These are phyloP conservation scores for Vulpes lagopus DNA, from an alignment of 2,113 vertebrate genomes.

Conservation along the genomic window DNA sequence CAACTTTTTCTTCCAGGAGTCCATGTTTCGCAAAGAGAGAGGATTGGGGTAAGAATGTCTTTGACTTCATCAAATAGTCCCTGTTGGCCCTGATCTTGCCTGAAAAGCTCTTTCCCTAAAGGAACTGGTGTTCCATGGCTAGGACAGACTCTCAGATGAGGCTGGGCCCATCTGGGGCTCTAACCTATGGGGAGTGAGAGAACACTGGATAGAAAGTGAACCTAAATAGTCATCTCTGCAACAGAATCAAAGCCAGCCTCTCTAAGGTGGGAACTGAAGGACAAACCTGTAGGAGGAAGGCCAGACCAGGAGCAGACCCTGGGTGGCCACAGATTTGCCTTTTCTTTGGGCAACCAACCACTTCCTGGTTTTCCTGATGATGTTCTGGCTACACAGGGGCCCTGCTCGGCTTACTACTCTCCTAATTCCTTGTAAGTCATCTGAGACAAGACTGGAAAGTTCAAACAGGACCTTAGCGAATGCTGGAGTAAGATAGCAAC, in stretches of 20 bases:
- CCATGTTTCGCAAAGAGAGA: background rate
- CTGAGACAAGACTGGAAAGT: background rate
- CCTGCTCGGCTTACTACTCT: background rate
- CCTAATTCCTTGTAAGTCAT: background rate
- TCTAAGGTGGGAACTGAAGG: background rate
- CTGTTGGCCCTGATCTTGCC: background rate
- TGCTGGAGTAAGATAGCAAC: background rate
- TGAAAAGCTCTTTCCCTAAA: background rate
- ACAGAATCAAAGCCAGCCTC: background rate
- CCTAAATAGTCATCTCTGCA: background rate
- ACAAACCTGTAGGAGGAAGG: background rate
- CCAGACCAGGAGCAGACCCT: background rate
- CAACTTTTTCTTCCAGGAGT: background rate
- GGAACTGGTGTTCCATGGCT: background rate
- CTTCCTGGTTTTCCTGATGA: background rate
- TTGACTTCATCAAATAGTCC: background rate
- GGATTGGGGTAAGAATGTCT: background rate
- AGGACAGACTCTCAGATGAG: background rate
- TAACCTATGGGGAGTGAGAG: background rate
- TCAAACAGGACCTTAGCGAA: background rate
- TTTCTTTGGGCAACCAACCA: background rate
- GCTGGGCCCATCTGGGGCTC: background rate
- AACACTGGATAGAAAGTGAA: background rate
- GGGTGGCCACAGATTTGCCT: accelerated
- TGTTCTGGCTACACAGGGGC: background rate